Conservation (phyloP, 2,888 invertebrate genomes). For the Dicyrtomina minuta region DNA sequence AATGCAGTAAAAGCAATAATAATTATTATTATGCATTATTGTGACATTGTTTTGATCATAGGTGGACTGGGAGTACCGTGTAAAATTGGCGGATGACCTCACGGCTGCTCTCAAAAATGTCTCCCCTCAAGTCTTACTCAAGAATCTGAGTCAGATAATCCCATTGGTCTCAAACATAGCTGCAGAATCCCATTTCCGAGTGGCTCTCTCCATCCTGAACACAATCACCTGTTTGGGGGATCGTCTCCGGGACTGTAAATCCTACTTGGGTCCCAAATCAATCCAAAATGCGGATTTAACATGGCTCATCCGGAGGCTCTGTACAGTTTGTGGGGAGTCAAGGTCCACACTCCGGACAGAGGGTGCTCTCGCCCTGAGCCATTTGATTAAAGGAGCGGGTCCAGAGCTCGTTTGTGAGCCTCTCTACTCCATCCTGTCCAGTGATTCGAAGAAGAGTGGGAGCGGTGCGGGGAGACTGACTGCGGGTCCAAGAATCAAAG, state of each 20-base stretch:
- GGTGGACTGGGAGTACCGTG: conserved; percentile 42
- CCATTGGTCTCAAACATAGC: conserved; percentile 47
- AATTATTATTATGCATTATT: not conserved
- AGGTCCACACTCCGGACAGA: conserved; percentile 46
- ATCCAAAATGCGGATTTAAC: conserved; percentile 49
- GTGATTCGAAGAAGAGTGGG: conserved; percentile 30
- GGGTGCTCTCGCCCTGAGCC: conserved; percentile 45
- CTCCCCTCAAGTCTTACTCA: conserved; percentile 40
- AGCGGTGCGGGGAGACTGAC: conserved; percentile 25
- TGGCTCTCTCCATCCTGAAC: conserved; percentile 45
- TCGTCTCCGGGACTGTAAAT: conserved; percentile 45
- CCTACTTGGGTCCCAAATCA: conserved; percentile 38
- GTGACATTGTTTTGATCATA: not conserved
- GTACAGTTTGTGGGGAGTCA: conserved; percentile 48
- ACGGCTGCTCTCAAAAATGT: conserved; percentile 45
- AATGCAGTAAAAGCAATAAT: no score
- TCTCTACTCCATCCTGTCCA: conserved; percentile 43
- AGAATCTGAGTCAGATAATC: conserved; percentile 48
- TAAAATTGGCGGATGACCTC: conserved; percentile 48
- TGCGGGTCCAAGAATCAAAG: conserved; percentile 46
- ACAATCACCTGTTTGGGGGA: conserved; percentile 45
- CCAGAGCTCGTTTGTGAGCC: conserved; percentile 48
- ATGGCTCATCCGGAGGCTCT: conserved; percentile 48
- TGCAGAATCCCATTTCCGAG: conserved; percentile 46
- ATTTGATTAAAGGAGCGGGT: conserved; percentile 48